Base-by-base conservation (phyloP, 2,888 invertebrate species). In the Carcina quercana region DNA sequence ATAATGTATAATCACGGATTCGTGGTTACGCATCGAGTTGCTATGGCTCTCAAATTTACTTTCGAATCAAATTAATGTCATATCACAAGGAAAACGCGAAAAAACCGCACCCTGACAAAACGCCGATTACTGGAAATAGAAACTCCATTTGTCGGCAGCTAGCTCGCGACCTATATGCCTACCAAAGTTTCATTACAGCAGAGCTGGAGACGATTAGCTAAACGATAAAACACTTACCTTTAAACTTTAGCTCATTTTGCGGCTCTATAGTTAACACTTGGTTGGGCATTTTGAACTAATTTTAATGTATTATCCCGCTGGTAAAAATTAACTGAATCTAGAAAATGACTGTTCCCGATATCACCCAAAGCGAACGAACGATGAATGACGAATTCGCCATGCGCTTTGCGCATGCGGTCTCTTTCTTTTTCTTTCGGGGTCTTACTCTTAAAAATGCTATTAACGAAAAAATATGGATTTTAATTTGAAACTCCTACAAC, bases 181-280 rank as follows among this genome's bases (percentile, higher is more conserved):
- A 56, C 58, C 50, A n/a, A 66, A 69, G 64, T 68, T 66, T 60
- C 62, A 68, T 68, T 70, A 72, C 69, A 68, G 64, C 55, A 50
- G 52, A 58, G 47, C 32, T 43, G 44, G 40, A 45, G 47, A 51
- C 44, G 36, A 42, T 48, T 30, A 49, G 47, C 35, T 57, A 50
- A 56, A 53, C 42, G 44, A 51, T 51, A 41, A 38, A 52, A 47
- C 43, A 80, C 91, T 89, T 86, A 95, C 96, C 95, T 88, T 90
- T 89, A 86, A 96, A 96, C 86, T 91, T 92, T 61, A 96, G 89
- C 85, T 95, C 96, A 82, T 89, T 88, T 83, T 91, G 90, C 57
- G 96, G 96, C 66, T 95, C 93, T 88, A 96, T 93, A 71, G 87
- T 86, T 80, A 96, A 86, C 72, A 94, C 88, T 76, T 93, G 93